Conservation (phyloP, 2,113 vertebrate species). For the Oceanodroma tethys region DNA sequence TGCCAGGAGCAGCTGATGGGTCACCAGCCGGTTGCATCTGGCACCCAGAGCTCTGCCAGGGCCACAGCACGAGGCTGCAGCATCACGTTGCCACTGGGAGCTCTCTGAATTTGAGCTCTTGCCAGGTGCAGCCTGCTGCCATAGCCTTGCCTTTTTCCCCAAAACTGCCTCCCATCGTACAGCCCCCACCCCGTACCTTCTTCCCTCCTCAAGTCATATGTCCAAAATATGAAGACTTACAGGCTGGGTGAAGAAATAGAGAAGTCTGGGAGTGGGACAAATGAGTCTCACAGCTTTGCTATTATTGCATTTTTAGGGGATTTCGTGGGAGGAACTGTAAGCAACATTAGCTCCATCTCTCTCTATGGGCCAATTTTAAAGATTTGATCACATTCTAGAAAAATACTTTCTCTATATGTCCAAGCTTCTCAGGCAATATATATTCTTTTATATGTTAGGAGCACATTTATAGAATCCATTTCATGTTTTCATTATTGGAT, state of each 20-base stretch:
- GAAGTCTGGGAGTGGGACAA: neutral
- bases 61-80: neutral
- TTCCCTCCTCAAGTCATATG: neutral
- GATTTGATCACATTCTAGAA: neutral
- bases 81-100: fast-evolving
- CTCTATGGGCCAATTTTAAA: neutral
- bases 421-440: neutral
- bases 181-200: neutral
- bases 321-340: neutral
- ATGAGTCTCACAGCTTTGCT: neutral
- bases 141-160: neutral
- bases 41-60: neutral
- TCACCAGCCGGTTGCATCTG: neutral
- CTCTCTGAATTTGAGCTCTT: neutral
- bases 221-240: neutral
- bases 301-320: neutral
- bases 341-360: neutral
- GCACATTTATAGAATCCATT: neutral
- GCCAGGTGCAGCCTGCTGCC: neutral
- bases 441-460: neutral
- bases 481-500: neutral
- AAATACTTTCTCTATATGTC: neutral
- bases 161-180: neutral
- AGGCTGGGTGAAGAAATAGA: neutral
- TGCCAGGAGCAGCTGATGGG: neutral